A percentile compares a stretch with the other conserved stretches of the same genome.
phyloP scores from a whole-genome alignment of 1,140 invertebrate species.

The Formica exsecta region DNA sequence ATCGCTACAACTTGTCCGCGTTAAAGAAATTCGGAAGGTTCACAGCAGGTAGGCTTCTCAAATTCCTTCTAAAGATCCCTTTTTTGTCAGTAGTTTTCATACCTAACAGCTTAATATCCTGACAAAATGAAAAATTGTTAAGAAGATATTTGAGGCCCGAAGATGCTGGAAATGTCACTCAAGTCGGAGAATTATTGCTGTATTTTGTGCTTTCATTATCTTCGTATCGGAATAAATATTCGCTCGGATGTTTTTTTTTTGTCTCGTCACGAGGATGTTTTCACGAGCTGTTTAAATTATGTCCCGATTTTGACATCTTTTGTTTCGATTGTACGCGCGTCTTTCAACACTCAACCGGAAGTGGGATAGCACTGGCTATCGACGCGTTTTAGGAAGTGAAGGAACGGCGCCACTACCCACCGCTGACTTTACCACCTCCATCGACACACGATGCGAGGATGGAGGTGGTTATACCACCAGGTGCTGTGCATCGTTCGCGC shows the following conservation, averaged over 20 bases:
- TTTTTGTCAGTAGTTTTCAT: constrained; percentile 44
- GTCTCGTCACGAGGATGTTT: background rate
- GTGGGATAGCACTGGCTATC: constrained; percentile 62
- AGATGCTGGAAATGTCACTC: background rate
- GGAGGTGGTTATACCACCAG: constrained; percentile 60
- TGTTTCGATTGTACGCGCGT: constrained; percentile 40
- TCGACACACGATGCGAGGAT: background rate
- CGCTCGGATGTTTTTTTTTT: background rate
- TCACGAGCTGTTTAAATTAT: background rate
- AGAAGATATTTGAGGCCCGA: background rate
- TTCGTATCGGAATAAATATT: background rate
- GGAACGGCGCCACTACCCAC: constrained; percentile 64
- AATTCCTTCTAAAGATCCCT: background rate
- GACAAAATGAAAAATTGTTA: background rate
- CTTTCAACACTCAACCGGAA: constrained; percentile 54
- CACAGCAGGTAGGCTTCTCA: constrained; percentile 59
- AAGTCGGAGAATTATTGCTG: background rate
- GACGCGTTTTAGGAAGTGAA: constrained; percentile 71
- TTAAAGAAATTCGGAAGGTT: constrained; percentile 49
- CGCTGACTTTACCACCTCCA: constrained; percentile 65
- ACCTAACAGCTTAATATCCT: background rate
- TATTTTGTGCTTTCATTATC: constrained; percentile 3
- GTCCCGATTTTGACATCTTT: background rate
- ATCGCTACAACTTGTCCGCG: constrained; percentile 5
- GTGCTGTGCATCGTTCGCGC: constrained; percentile 66